phyloP scores from a whole-genome alignment of 2,888 invertebrate species.

The Sturmia bella region DNA sequence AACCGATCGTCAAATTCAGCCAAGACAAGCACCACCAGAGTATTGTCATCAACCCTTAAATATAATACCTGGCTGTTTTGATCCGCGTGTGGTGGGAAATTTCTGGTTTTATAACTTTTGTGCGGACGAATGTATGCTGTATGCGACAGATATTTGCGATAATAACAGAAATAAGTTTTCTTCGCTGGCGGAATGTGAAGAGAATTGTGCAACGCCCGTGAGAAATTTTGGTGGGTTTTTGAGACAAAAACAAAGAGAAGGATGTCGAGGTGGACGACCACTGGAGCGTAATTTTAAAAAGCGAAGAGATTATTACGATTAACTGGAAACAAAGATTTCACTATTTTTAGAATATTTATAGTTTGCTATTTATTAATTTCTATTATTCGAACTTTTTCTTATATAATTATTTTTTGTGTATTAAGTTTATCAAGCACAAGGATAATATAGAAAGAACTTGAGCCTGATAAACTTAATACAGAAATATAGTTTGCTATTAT shows the following conservation, averaged over 20 bases:
- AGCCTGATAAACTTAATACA: no score
- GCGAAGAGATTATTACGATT: constrained; percentile 23
- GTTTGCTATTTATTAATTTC: no score
- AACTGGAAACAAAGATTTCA: neutral
- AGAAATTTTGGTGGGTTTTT: constrained; percentile 27
- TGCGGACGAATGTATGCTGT: constrained; percentile 76
- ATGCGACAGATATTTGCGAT: constrained; percentile 75
- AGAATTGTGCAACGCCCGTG: constrained; percentile 69
- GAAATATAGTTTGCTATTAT: no score
- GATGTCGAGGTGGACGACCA: constrained; percentile 15
- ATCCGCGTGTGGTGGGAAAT: constrained; percentile 79
- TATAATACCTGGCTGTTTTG: constrained; percentile 60
- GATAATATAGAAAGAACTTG: no score
- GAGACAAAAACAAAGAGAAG: constrained; percentile 41
- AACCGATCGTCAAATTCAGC: constrained; percentile 3
- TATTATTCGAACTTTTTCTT: no score
- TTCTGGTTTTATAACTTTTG: constrained; percentile 79
- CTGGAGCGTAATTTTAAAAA: constrained; percentile 50
- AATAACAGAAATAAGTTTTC: constrained; percentile 76
- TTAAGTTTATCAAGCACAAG: no score
- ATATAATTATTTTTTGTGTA: no score
- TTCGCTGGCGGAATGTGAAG: constrained; percentile 74
- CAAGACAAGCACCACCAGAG: constrained; percentile 10
- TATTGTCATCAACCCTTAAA: constrained; percentile 74
- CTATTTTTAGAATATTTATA: no score